Base-by-base conservation (phyloP, 2,797 vertebrate genomes). In the Melanotaenia parkinsoni region DNA sequence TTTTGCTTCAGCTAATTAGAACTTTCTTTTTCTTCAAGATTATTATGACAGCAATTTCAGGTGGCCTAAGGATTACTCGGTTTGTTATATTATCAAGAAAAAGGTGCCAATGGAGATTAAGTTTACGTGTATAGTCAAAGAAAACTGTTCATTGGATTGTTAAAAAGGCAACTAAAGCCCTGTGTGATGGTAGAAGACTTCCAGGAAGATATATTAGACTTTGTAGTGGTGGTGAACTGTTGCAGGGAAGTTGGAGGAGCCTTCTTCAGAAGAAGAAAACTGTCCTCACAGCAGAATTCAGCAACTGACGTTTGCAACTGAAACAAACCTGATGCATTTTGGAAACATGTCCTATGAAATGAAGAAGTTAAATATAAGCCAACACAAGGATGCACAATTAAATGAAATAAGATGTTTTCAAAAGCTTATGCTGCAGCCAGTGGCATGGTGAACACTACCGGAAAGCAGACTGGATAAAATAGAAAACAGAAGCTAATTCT, bases 11-110 rank as follows among this genome's bases (percentile, higher is more conserved):
- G 38, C 47, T 8, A 53, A 37, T 63, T 57, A 33, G 40, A 20
- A 60, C 62, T 74, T 26, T 32, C 33, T 63, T 70, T 37, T 45
- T 14, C 16, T 57, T 50, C 22, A 35, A 68, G 33, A 59, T 5
- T n/a, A n/a, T 22, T 50, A n/a, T 9, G 8, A 20, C 18, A 47
- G 14, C 2, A 20, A 6, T 47, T 47, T 20, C 18, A 40, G 38
- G 12, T 40, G 38, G 38, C 13, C 2, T 5, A 54, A 56, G 26
- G 26, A 28, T 56, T 56, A 13, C 26, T 8, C 1, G 5, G 13
- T 30, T 56, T 56, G 10, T 26, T 10, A 11, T 50, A n/a, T 26
- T 9, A 28, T 56, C 28, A 16, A 16, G 26, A 28, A 56, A 32
- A 56, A 26, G 14, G 13, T 30, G 28, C 14, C 32, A 4, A n/a